Percentiles rank a stretch among this genome's conserved stretches.
phyloP scores from a whole-genome alignment of 2,888 invertebrate genomes.

The Agonum fuliginosum region DNA sequence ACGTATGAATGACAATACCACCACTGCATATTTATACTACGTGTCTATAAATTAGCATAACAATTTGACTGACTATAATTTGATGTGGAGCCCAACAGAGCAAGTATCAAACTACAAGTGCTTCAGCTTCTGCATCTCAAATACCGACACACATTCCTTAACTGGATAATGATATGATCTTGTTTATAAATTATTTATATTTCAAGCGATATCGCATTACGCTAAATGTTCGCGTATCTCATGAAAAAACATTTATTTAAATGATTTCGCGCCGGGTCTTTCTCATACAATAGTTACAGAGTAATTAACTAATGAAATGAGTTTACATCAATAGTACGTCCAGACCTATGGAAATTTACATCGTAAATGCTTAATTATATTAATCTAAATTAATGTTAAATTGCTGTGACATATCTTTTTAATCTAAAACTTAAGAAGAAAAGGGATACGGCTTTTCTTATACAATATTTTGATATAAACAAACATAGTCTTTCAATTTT shows the following conservation, averaged over 20 bases:
- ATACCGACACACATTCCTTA: constrained; percentile 36
- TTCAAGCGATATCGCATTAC: constrained; percentile 51
- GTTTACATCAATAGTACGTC: constrained; percentile 17
- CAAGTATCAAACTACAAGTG: constrained; percentile 9
- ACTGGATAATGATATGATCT: constrained; percentile 49
- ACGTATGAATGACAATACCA: constrained; percentile 28
- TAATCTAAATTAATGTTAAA: background rate
- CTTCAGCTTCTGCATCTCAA: constrained; percentile 27
- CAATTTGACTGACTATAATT: constrained; percentile 28
- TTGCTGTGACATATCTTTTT: background rate
- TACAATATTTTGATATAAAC: too few relatives aligned
- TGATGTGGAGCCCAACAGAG: constrained; percentile 9
- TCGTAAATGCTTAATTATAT: constrained; percentile 39
- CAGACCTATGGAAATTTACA: constrained; percentile 12
- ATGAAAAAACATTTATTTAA: constrained; percentile 59
- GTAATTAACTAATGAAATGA: constrained; percentile 54
- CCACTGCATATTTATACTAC: constrained; percentile 24
- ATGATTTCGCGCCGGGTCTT: constrained; percentile 41
- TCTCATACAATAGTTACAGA: constrained; percentile 48
- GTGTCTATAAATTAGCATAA: constrained; percentile 16
- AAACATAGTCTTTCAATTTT: too few relatives aligned
- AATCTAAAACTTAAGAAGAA: background rate
- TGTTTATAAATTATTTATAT: constrained; percentile 56
- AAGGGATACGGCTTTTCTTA: background rate
- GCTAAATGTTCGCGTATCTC: constrained; percentile 56